A percentile compares a stretch with the other conserved stretches of the same genome.
Evolutionary conservation across 1,140 invertebrate species (phyloP).

Genomic region (Epicauta chinensis): DNA sequence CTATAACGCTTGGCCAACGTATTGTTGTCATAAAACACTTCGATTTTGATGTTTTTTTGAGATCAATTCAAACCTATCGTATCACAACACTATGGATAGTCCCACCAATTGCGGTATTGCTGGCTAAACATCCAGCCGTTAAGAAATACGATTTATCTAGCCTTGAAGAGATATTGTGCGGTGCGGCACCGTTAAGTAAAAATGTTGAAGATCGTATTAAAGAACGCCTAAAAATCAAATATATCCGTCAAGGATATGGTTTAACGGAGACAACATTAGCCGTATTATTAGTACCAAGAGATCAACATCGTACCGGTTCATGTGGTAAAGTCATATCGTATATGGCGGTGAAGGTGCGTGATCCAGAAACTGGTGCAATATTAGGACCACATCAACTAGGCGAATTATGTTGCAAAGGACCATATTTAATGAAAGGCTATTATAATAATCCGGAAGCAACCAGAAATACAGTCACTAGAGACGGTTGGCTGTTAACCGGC

Average conservation of each 20-base stretch:
- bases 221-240: background rate
- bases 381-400: constrained; percentile 54
- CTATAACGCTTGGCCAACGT: constrained; percentile 9
- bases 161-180: constrained; percentile 40
- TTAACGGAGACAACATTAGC: constrained; percentile 16
- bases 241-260: constrained; percentile 17
- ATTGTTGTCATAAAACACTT: constrained; percentile 47
- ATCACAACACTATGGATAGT: constrained; percentile 10
- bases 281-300: constrained; percentile 1
- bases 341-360: constrained; percentile 53
- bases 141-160: constrained; percentile 41
- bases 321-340: constrained; percentile 43
- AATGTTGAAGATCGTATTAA: constrained; percentile 23
- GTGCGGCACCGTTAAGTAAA: constrained; percentile 43
- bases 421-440: constrained; percentile 57
- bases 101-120: constrained; percentile 22
- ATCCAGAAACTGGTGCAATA: constrained; percentile 52
- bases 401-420: constrained; percentile 64
- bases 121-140: constrained; percentile 28
- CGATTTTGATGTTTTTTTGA: constrained; percentile 45
- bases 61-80: constrained; percentile 19
- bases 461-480: constrained; percentile 52
- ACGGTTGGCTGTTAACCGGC: constrained; percentile 71
- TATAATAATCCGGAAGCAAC: constrained; percentile 55
- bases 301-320: constrained; percentile 11